These are phyloP conservation scores for Trachythela sp. DNA, from an alignment of 64 coral and sea anemone genomes.

Conservation along the genomic window DNA sequence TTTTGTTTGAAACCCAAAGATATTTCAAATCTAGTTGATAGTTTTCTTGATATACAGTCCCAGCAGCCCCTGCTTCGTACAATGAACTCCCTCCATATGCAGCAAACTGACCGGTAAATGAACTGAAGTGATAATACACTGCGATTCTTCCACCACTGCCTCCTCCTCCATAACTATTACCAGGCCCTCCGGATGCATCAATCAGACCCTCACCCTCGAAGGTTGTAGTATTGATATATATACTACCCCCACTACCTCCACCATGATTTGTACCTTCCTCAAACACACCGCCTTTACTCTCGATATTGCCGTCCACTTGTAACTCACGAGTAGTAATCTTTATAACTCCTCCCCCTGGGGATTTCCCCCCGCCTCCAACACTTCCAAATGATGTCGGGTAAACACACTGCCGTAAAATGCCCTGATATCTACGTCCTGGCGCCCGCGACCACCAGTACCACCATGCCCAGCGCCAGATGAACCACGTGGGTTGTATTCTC, in stretches of 20 bases:
- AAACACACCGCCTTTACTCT: conserved; percentile 71
- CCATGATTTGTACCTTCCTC: conserved; percentile 44
- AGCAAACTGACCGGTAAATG: neutral
- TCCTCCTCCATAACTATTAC: conserved; percentile 71
- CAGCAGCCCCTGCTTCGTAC: conserved; percentile 16
- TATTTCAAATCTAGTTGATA: neutral
- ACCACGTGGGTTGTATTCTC: conserved; percentile 34
- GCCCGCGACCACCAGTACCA: conserved; percentile 71
- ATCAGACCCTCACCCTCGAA: conserved; percentile 72
- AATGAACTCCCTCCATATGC: neutral
- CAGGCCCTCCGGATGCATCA: conserved; percentile 59
- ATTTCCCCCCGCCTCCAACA: conserved; percentile 61
- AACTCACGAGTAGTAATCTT: conserved; percentile 54
- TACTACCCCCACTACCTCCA: conserved; percentile 88
- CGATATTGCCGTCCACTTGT: conserved; percentile 72
- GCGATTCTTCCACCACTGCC: conserved; percentile 91
- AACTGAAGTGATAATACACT: conserved; percentile 32
- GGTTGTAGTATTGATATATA: conserved; percentile 61
- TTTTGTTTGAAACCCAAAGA: neutral
- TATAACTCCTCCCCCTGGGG: conserved; percentile 61
- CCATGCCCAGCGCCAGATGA: conserved; percentile 94
- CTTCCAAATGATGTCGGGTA: conserved; percentile 72
- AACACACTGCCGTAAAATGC: conserved; percentile 67
- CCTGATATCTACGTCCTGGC: conserved; percentile 41
- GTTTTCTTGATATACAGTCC: neutral